These are phyloP conservation scores for Proisotoma minuta DNA, from an alignment of 2,888 invertebrate species.

Conservation along the genomic window DNA sequence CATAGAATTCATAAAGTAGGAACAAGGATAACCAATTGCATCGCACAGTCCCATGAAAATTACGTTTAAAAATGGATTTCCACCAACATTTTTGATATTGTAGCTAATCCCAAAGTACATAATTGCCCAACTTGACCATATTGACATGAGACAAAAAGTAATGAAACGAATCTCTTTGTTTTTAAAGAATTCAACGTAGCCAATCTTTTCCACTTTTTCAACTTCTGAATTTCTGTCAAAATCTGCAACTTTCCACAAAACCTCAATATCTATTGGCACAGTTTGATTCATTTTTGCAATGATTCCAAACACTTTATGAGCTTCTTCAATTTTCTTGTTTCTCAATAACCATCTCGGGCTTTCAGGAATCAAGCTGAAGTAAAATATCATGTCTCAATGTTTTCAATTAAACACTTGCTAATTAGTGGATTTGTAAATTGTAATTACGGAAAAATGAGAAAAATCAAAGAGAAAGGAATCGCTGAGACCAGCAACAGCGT, in stretches of 20 bases:
- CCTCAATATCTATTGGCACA: not conserved
- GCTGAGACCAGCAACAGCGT: constrained; percentile 27
- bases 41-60: constrained; percentile 30
- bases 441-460: constrained; percentile 22
- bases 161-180: constrained; percentile 16
- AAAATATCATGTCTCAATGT: not conserved
- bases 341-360: constrained; percentile 37
- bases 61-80: constrained; percentile 31
- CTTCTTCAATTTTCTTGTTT: constrained; percentile 26
- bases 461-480: constrained; percentile 26
- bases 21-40: constrained; percentile 32
- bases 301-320: constrained; percentile 14
- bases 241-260: constrained; percentile 17
- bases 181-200: constrained; percentile 27
- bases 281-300: constrained; percentile 16
- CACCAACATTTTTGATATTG: constrained; percentile 36
- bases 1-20: constrained; percentile 12
- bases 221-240: not conserved
- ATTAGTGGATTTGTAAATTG: not conserved
- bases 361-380: constrained; percentile 34
- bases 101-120: constrained; percentile 33
- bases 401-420: not conserved
- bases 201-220: constrained; percentile 10
- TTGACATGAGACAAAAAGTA: constrained; percentile 27
- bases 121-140: constrained; percentile 32